Percentiles rank a stretch among this genome's conserved stretches.
Conservation (phyloP, 1,140 invertebrate genomes). For the Heliconius eleuchia region DNA sequence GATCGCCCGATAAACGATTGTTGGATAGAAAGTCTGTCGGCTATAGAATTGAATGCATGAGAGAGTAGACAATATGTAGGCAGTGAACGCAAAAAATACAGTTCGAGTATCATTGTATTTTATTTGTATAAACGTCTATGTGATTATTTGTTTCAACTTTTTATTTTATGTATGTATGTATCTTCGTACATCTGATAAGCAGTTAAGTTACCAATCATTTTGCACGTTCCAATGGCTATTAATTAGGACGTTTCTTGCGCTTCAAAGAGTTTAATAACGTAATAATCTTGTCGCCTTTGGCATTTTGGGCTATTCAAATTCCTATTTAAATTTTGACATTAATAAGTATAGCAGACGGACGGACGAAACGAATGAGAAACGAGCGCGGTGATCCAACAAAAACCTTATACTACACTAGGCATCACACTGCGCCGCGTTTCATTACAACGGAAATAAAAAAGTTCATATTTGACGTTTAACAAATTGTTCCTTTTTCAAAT, state of each 20-base stretch:
- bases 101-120: slow-evolving; percentile 44
- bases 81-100: slow-evolving; percentile 50
- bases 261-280: slow-evolving; percentile 58
- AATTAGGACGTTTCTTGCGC: slow-evolving; percentile 60
- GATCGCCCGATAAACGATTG: slow-evolving; percentile 75
- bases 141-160: slow-evolving; percentile 46
- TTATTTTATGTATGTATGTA: slow-evolving; percentile 28
- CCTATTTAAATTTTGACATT: slow-evolving; percentile 76
- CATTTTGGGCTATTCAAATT: slow-evolving; percentile 62
- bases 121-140: slow-evolving; percentile 48
- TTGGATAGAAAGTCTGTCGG: slow-evolving; percentile 72
- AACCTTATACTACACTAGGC: slow-evolving; percentile 64
- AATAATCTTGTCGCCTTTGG: slow-evolving; percentile 74
- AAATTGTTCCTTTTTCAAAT: slow-evolving; percentile 82
- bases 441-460: slow-evolving; percentile 78
- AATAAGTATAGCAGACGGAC: slow-evolving; percentile 65
- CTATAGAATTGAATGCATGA: slow-evolving; percentile 64
- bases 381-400: slow-evolving; percentile 62
- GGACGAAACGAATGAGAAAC: slow-evolving; percentile 74
- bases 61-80: slow-evolving; percentile 59
- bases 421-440: slow-evolving; percentile 72
- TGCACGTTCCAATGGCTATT: slow-evolving; percentile 54
- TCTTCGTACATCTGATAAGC: slow-evolving; percentile 31
- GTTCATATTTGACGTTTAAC: slow-evolving; percentile 81
- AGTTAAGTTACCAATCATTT: slow-evolving; percentile 35